Conservation (phyloP, 2,888 invertebrate species). For the Athalia cordata region DNA sequence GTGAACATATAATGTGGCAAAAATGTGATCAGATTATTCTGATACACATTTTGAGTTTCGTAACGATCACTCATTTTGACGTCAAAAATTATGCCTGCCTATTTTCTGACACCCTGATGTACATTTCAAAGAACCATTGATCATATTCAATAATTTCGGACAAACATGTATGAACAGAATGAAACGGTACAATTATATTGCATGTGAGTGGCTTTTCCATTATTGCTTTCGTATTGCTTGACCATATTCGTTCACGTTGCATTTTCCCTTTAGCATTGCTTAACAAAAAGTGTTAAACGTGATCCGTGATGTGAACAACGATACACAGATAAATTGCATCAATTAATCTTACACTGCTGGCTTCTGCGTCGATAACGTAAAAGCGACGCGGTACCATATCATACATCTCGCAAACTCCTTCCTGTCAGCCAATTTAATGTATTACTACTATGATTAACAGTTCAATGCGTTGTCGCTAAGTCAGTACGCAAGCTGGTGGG, state of each 20-base stretch:
- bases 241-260: background rate
- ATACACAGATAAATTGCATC: constrained; percentile 44
- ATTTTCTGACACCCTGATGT: too few relatives aligned
- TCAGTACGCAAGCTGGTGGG: background rate
- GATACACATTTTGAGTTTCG: background rate
- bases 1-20: constrained; percentile 24
- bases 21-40: constrained; percentile 2
- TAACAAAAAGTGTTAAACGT: constrained; percentile 14
- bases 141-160: too few relatives aligned
- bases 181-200: too few relatives aligned
- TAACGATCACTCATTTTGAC: background rate
- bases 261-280: background rate
- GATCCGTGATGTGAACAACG: constrained; percentile 42
- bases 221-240: too few relatives aligned
- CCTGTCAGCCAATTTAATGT: constrained; percentile 64
- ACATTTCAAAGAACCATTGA: too few relatives aligned
- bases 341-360: constrained; percentile 66
- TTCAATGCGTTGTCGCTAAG: background rate
- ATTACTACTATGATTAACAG: constrained; percentile 25
- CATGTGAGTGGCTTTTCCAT: too few relatives aligned
- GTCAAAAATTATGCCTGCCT: background rate
- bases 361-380: constrained; percentile 69
- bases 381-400: constrained; percentile 70
- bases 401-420: constrained; percentile 67
- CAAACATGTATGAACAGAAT: too few relatives aligned